Base-by-base conservation (phyloP, 1,140 invertebrate genomes). In the Ostrea edulis region DNA sequence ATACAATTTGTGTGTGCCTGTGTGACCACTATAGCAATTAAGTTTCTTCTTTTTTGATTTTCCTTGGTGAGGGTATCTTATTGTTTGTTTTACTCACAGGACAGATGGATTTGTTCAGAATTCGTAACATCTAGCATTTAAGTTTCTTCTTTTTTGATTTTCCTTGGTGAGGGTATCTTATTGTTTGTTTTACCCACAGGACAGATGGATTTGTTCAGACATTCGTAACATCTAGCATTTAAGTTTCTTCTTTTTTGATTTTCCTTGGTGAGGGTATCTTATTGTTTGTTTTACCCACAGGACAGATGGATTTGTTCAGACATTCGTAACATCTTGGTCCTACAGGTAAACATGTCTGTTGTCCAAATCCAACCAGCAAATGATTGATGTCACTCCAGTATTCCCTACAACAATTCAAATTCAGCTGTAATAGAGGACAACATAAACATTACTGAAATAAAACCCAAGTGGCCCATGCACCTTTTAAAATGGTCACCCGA, bases 361-460 rank as follows among this genome's bases (percentile, higher is more conserved):
- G 98, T 5, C 99, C 99, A 96, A 99, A 99, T 53, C 98, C 98
- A 17, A 99, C 98, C 54, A 99, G 95, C 0, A 99, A 95, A 93
- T 97, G 96, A 95, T 99, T 99, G 0, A 99, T 97, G 95, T 99
- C 97, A 87, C 95, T 95, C 98, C 99, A 99, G 17, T 97, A 93
- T 5, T 97, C 96, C 92, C 96, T 96, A 91, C n/a, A 94, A 93
- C 11, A 68, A 11, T 11, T 22, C 0, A 44, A 86, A 82, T 44
- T 44, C 35, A 44, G 35, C 5, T 1, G 35, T 44, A 5, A 44
- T 44, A 58, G 83, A 44, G 35, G 35, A 44, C 25, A 68, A 17
- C 65, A 77, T 65, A 4, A 44, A 44, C 1, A 44, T 44, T 44
- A 44, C 35, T 44, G 35, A 44, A 44, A 44, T 44, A 44, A 44